These are phyloP conservation scores for Gandaritis pyraliata DNA, from an alignment of 2,888 invertebrate species.

Conservation along the genomic window DNA sequence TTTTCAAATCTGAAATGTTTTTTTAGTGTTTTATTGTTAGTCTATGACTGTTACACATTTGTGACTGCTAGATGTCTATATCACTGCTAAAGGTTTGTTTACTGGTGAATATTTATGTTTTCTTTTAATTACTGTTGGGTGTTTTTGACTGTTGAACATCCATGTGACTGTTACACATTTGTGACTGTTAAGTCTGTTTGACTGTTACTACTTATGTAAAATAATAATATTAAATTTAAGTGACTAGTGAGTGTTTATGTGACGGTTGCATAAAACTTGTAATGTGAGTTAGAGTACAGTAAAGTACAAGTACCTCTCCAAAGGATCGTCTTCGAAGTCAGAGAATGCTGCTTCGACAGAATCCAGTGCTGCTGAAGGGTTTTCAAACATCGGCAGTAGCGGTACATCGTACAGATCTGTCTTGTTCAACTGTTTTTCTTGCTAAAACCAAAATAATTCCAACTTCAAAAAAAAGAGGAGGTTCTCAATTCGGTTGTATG, in stretches of 20 bases:
- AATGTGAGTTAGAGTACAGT: too few relatives aligned
- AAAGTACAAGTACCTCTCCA: constrained; percentile 54
- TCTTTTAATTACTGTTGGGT: too few relatives aligned
- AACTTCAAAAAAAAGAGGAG: too few relatives aligned
- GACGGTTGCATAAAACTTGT: background rate
- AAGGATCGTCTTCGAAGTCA: constrained; percentile 65
- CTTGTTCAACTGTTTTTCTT: constrained; percentile 48
- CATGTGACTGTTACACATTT: background rate
- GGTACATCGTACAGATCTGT: constrained; percentile 45
- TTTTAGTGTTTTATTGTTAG: background rate
- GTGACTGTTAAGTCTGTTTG: background rate
- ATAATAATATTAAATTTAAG: too few relatives aligned
- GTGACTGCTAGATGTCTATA: too few relatives aligned
- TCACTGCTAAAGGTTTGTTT: too few relatives aligned
- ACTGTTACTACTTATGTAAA: too few relatives aligned
- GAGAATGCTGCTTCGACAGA: constrained; percentile 46
- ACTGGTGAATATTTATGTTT: too few relatives aligned
- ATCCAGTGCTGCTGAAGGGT: constrained; percentile 26
- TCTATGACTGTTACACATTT: background rate
- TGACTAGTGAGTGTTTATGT: too few relatives aligned
- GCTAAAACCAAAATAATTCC: constrained; percentile 51
- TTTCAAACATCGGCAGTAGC: constrained; percentile 20
- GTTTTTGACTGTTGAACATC: too few relatives aligned
- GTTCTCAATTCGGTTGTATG: too few relatives aligned
- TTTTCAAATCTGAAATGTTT: constrained; percentile 22